These are phyloP conservation scores for Pithecia hirsuta DNA, from an alignment of 2,797 vertebrate species.

Conservation along the genomic window DNA sequence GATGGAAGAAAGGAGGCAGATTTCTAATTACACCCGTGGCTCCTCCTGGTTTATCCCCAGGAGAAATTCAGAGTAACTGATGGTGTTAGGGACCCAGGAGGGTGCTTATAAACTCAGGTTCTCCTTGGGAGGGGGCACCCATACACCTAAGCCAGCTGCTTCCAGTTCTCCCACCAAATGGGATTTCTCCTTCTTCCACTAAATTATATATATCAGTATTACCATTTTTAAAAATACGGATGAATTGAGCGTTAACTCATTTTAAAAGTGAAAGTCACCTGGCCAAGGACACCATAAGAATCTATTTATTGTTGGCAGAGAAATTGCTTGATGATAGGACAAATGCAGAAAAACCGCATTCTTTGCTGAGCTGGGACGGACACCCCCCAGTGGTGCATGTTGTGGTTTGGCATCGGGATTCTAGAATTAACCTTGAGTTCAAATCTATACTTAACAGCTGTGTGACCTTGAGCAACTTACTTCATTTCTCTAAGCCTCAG, in stretches of 20 bases:
- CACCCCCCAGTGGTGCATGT: not conserved
- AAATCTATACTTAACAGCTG: not conserved
- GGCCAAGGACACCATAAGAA: not conserved
- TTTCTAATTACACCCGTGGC: not conserved
- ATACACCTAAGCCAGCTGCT: not conserved
- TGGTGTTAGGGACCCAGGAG: not conserved
- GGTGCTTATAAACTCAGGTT: not conserved
- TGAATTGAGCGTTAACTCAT: not conserved
- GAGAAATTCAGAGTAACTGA: not conserved
- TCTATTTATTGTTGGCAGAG: not conserved
- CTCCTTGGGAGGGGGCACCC: not conserved
- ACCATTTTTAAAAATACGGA: not conserved
- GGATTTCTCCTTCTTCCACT: not conserved
- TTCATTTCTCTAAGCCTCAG: not conserved
- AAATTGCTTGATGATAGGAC: not conserved
- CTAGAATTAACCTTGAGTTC: not conserved
- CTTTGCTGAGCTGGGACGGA: not conserved
- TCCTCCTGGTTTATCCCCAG: not conserved
- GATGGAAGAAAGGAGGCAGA: conserved; percentile 1
- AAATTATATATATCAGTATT: not conserved
- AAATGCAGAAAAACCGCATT: not conserved
- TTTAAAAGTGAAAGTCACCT: not conserved
- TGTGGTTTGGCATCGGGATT: not conserved
- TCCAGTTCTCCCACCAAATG: not conserved
- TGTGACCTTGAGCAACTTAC: not conserved